Evolutionary conservation across 2,797 vertebrate genomes (phyloP).

Genomic region (Acanthornis magna): DNA sequence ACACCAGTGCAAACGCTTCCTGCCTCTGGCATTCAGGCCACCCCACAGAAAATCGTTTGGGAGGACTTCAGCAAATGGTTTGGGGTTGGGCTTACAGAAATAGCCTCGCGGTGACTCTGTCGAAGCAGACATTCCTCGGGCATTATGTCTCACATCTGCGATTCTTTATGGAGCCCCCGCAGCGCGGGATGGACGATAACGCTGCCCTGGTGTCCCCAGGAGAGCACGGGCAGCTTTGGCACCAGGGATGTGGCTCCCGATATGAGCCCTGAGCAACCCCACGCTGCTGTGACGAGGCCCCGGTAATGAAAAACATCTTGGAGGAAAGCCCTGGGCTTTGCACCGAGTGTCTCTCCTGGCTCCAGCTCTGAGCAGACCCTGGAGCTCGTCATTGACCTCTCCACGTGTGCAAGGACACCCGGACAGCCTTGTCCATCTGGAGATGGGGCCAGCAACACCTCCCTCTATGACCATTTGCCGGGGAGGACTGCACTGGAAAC

Average conservation of each 20-base stretch:
- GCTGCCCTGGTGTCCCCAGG: background rate
- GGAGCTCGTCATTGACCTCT: fast-evolving
- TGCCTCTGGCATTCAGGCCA: background rate
- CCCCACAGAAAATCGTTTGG: fast-evolving
- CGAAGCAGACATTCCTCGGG: background rate
- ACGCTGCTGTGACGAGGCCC: fast-evolving
- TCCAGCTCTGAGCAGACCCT: background rate
- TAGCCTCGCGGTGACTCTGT: background rate
- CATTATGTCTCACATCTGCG: fast-evolving
- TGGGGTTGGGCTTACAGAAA: background rate
- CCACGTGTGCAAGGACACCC: background rate
- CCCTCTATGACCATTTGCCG: fast-evolving
- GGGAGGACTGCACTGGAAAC: background rate
- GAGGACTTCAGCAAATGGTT: fast-evolving
- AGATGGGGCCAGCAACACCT: background rate
- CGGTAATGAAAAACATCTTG: background rate
- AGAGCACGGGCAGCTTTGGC: background rate
- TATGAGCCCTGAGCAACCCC: background rate
- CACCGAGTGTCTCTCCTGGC: fast-evolving
- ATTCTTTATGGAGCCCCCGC: background rate
- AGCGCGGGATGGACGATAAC: fast-evolving
- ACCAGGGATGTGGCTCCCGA: fast-evolving
- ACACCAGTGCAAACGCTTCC: fast-evolving
- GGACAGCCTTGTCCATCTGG: fast-evolving
- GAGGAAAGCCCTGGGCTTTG: background rate